Base-by-base conservation (phyloP, 2,113 vertebrate genomes). In the Apistogramma diplotaenia region DNA sequence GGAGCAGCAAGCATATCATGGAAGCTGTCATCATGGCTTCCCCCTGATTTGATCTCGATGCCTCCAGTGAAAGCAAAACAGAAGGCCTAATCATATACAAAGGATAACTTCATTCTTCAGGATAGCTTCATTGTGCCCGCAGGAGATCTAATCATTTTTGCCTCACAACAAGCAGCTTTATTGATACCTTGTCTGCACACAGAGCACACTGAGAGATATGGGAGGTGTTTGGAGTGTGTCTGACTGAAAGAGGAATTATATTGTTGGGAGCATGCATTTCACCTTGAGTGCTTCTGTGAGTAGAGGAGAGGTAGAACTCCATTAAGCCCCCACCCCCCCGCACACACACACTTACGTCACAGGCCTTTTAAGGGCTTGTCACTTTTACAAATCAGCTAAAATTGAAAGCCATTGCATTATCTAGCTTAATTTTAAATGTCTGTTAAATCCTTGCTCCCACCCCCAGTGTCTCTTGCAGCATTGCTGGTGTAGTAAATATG, bases 341-440 rank as follows among this genome's bases (percentile, higher is more conserved):
- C n/a, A n/a, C n/a, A n/a, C n/a, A n/a, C n/a, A n/a, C n/a, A n/a
- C n/a, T 53, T 78, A 76, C 82, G 76, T 94, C 92, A 93, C 88
- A 40, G 79, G 90, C 92, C 92, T 95, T 94, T 95, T 95, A 94
- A 92, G 92, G 89, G 79, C 92, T 94, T 92, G 90, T 93, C 94
- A 92, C 93, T 94, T 94, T 94, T 92, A 94, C 94, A 95, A 93
- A 95, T 95, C 93, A 91, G 92, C 93, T 89, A 76, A 93, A 94
- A 94, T 94, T 95, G 95, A 95, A 95, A 95, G 94, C 93, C 86
- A 90, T 90, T 92, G 93, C 92, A 94, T 95, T 94, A 95, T 94
- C 94, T 90, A 91, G 92, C 93, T 95, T 95, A 94, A 95, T 95
- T 95, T 94, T 93, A 94, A 95, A 95, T 91, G 94, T 94, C 93